A percentile compares a stretch with the other conserved stretches of the same genome.
These are phyloP conservation scores for Lacerta bilineata DNA, from an alignment of 2,797 vertebrate genomes.

Conservation along the genomic window DNA sequence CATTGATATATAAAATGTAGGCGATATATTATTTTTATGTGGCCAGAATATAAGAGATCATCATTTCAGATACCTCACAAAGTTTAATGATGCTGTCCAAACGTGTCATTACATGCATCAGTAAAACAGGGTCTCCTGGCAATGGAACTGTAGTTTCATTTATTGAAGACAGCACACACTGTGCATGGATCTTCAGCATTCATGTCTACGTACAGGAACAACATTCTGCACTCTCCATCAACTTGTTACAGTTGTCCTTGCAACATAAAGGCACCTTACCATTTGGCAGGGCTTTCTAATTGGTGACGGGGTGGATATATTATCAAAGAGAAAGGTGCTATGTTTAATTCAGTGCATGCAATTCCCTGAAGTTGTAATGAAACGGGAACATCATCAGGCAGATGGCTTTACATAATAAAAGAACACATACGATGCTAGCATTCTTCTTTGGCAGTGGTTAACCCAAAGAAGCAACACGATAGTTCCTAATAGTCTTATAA, in stretches of 20 bases:
- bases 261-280: slow-evolving; percentile 15
- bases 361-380: slow-evolving; percentile 11
- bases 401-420: slow-evolving; percentile 5
- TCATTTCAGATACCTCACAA: slow-evolving; percentile 53
- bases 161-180: neutral
- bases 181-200: neutral
- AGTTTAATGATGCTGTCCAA: slow-evolving; percentile 31
- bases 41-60: slow-evolving; percentile 29
- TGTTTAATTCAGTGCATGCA: slow-evolving; percentile 1
- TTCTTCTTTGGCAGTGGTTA: slow-evolving; percentile 1
- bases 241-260: slow-evolving; percentile 36
- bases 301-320: neutral
- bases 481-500: neutral
- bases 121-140: slow-evolving; percentile 30
- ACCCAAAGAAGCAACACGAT: neutral
- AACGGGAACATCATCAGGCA: neutral
- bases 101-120: slow-evolving; percentile 32
- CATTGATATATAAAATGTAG: slow-evolving; percentile 18
- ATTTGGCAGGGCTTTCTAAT: neutral
- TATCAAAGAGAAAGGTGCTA: neutral
- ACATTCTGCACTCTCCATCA: slow-evolving; percentile 35
- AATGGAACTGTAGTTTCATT: neutral
- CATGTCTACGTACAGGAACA: neutral
- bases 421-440: neutral
- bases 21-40: slow-evolving; percentile 51